Conservation (phyloP, 2,797 vertebrate genomes). For the Moxostoma hubbsi region DNA sequence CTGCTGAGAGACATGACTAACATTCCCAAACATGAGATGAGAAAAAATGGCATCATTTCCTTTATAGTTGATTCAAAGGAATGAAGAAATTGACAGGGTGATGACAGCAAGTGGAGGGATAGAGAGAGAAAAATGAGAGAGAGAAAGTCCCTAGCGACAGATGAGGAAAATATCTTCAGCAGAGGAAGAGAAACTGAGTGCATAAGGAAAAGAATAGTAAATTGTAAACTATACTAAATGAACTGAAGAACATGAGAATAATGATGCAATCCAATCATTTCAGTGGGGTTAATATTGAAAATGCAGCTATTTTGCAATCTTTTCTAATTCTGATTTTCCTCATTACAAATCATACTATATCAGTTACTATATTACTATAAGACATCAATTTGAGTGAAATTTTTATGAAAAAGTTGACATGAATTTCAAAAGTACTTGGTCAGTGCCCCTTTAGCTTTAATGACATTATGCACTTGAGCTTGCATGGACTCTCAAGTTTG, state of each 20-base stretch:
- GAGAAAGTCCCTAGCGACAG: slow-evolving; percentile 6
- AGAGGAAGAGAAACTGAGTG: not conserved
- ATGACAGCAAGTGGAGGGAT: slow-evolving; percentile 30
- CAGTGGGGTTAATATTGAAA: no score
- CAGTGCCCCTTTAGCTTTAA: no score
- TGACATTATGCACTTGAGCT: no score
- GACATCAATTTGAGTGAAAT: no score
- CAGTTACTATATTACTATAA: no score
- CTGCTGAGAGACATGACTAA: slow-evolving; percentile 7
- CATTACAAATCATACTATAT: no score
- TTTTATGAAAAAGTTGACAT: no score
- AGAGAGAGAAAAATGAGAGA: slow-evolving; percentile 21
- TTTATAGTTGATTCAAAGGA: slow-evolving; percentile 9
- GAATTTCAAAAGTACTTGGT: no score
- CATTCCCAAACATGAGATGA: slow-evolving; percentile 32
- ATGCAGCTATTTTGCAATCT: no score
- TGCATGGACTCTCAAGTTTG: no score
- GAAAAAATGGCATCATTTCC: slow-evolving; percentile 35
- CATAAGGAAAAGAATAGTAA: not conserved
- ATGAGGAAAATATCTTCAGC: slow-evolving; percentile 16
- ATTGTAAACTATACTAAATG: slow-evolving; percentile 1
- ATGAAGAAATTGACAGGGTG: slow-evolving; percentile 23
- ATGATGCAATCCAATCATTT: not conserved
- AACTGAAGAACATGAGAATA: not conserved
- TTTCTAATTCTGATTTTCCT: no score